Evolutionary conservation across 2,888 invertebrate genomes (phyloP), one percentile per base, ranked within the genome.

Genomic region (Iselma pallidipennis): DNA sequence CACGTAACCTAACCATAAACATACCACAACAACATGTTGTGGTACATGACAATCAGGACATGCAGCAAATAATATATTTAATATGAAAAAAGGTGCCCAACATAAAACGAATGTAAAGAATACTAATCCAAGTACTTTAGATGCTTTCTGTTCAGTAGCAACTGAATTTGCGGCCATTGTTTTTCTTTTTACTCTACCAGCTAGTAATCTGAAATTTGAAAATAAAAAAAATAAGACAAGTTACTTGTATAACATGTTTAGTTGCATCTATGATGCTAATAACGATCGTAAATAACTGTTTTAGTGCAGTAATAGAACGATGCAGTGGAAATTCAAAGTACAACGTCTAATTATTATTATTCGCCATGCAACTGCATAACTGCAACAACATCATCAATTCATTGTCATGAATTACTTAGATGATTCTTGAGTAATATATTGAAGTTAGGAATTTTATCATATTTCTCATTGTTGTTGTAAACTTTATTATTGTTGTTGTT

Each of bases 81-180:
- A 85, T 55, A 93, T 85, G 82, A 96, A 96, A 81, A 96, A 96
- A 1, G 96, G 96, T 19, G 94, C 90, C 96, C 96, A 96, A 78
- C 95, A 95, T 9, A 95, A 83, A 55, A 95, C 95, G 81, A 96
- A 96, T 0, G 94, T 93, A 82, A 94, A 94, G 84, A 96, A 96
- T 0, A 96, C 95, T 45, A 96, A 82, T 0, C 95, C 95, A 5
- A 96, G 84, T 0, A 94, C 95, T 83, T 96, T 96, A 57, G 95
- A 95, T 1, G 97, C 97, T 78, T 96, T 97, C 80, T 96, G 96
- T 80, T 98, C 96, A 28, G 91, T 92, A n/a, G 91, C 91, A 2
- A 93, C 92, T 0, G 91, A 91, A 76, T 91, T 92, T 9, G 91
- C 91, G 1, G 91, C 89, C 66, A 91, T 78, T 2, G 89, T 88